These are phyloP conservation scores for Dryocosmus kuriphilus DNA, from an alignment of 2,888 invertebrate genomes.

Conservation along the genomic window DNA sequence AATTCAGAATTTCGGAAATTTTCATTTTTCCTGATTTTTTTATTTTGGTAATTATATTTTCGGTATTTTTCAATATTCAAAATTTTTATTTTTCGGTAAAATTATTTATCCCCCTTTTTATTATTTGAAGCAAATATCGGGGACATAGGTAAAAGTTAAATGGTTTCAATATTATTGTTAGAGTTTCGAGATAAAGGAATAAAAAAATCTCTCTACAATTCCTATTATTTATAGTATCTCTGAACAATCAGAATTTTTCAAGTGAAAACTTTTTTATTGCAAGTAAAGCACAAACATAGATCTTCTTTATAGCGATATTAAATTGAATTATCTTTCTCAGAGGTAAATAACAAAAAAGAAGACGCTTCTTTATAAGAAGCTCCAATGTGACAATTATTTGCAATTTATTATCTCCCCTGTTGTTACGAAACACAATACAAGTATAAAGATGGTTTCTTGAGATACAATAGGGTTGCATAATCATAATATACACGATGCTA, in stretches of 20 bases:
- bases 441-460: conserved; percentile 10
- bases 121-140: too few species aligned
- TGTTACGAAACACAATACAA: not conserved
- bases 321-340: not conserved
- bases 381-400: not conserved
- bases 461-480: conserved; percentile 51
- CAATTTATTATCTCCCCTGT: not conserved
- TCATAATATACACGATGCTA: conserved; percentile 60
- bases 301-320: not conserved
- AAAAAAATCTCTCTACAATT: too few species aligned
- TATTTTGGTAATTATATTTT: too few species aligned
- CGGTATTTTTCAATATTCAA: too few species aligned
- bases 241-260: not conserved
- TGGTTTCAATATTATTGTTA: too few species aligned
- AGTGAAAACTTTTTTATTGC: not conserved
- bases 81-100: too few species aligned
- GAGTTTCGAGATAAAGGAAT: too few species aligned
- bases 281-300: not conserved
- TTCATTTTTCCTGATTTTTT: too few species aligned
- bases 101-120: too few species aligned
- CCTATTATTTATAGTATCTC: too few species aligned
- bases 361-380: not conserved
- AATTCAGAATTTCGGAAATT: too few species aligned
- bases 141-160: too few species aligned
- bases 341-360: not conserved